Percentiles rank a stretch among this genome's conserved stretches.
These are phyloP conservation scores for Diplodus puntazzo DNA, from an alignment of 2,797 vertebrate species.

Conservation along the genomic window DNA sequence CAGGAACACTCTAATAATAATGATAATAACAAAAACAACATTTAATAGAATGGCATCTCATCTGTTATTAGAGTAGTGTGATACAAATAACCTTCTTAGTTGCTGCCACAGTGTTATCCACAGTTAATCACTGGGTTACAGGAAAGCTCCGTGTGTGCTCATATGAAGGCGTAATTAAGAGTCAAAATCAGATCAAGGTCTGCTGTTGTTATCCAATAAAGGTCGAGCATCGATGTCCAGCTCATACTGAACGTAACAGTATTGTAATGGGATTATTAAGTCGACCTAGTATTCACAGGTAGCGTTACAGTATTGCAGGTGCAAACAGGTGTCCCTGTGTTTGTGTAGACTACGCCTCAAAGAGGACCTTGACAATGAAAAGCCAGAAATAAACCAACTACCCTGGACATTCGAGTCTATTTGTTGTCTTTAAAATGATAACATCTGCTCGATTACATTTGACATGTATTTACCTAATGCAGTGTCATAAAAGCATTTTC, in stretches of 20 bases:
- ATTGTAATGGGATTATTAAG: background rate
- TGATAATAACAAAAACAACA: too few relatives aligned
- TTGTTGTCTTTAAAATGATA: background rate
- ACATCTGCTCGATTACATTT: background rate
- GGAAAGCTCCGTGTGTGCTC: background rate
- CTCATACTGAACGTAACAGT: background rate
- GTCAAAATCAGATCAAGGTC: background rate
- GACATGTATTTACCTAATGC: background rate
- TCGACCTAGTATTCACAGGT: constrained; percentile 1
- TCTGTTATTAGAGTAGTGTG: background rate
- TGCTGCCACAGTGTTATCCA: background rate
- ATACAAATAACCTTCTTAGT: background rate
- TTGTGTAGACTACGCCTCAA: background rate
- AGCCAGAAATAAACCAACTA: background rate
- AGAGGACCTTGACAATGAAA: background rate
- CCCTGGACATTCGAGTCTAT: rapidly evolving
- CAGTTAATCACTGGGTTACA: background rate
- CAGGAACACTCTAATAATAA: too few relatives aligned
- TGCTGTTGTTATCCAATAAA: background rate
- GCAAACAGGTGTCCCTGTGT: background rate
- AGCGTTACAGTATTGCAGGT: background rate
- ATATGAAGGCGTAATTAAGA: background rate
- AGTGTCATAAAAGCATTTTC: background rate
- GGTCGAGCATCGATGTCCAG: background rate
- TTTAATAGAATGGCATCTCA: background rate